phyloP scores from a whole-genome alignment of 35 echinoderm and acorn worm genomes.

The Holothuria glaberrima region DNA sequence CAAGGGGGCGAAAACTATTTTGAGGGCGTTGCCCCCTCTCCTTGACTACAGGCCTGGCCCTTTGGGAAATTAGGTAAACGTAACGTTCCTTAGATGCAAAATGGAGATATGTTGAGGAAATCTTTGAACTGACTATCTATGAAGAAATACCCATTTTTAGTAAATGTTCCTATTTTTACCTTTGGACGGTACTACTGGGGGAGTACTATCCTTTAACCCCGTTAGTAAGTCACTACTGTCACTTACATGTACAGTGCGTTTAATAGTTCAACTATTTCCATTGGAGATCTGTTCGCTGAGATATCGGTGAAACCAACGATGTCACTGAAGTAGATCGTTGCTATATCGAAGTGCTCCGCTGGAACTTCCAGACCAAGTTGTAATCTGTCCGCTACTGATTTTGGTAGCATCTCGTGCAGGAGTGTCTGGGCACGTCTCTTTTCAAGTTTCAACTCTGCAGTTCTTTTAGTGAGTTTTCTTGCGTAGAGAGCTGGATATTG shows the following conservation, averaged over 20 bases:
- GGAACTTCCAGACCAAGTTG: conserved; percentile 56
- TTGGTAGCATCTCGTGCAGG: conserved; percentile 76
- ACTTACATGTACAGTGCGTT: conserved; percentile 79
- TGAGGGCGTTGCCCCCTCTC: too few relatives aligned
- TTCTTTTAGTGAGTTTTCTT: conserved; percentile 40
- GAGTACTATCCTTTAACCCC: too few relatives aligned
- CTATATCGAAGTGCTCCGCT: conserved; percentile 77
- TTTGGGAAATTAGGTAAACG: too few relatives aligned
- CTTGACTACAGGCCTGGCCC: too few relatives aligned
- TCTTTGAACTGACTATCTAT: too few relatives aligned
- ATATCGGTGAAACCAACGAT: conserved; percentile 91
- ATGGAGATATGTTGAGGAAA: too few relatives aligned
- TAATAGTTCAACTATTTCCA: conserved; percentile 77
- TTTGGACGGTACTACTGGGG: too few relatives aligned
- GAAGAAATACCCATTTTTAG: too few relatives aligned
- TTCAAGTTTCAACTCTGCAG: conserved; percentile 59
- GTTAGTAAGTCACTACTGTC: background rate
- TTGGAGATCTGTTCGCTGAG: conserved; percentile 69
- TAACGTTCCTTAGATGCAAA: too few relatives aligned
- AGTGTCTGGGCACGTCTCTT: conserved; percentile 64
- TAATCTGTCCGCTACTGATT: conserved; percentile 79
- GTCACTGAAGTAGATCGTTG: conserved; percentile 93
- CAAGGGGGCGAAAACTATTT: too few relatives aligned
- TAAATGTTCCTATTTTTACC: too few relatives aligned
- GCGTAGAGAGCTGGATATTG: conserved; percentile 31